phyloP scores from a whole-genome alignment of 2,888 invertebrate species.

The Aquatica leii region DNA sequence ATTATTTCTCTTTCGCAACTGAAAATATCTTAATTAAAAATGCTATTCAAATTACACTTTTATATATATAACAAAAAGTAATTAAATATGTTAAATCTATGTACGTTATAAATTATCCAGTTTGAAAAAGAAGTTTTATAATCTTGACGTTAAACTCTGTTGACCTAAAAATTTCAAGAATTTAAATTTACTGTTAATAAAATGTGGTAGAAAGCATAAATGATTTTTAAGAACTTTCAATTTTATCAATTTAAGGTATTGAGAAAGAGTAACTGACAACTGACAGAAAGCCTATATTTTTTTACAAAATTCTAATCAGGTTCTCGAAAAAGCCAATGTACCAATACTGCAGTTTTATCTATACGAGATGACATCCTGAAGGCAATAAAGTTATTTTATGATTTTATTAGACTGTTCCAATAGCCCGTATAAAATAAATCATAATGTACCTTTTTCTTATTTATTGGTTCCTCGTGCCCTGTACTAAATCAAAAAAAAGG shows the following conservation, averaged over 20 bases:
- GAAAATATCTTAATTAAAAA: constrained; percentile 3
- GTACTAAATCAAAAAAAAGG: constrained; percentile 2
- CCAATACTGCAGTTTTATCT: constrained; percentile 21
- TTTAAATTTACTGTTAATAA: constrained; percentile 13
- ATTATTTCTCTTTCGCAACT: background rate
- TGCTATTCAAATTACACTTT: background rate
- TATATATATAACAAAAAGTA: background rate
- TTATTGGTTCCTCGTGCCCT: constrained; percentile 4
- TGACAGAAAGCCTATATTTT: constrained; percentile 22
- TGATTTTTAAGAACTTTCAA: constrained; percentile 16
- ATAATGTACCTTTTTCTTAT: constrained; percentile 10
- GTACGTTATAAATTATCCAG: background rate
- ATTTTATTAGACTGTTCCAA: constrained; percentile 20
- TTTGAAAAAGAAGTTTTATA: constrained; percentile 1
- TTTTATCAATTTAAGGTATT: constrained; percentile 21
- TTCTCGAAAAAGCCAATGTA: constrained; percentile 15
- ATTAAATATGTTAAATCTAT: background rate
- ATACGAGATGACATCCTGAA: constrained; percentile 15
- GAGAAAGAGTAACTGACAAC: constrained; percentile 21
- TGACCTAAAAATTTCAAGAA: constrained; percentile 8
- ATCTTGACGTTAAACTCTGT: background rate
- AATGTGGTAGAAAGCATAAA: background rate
- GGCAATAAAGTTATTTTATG: constrained; percentile 19
- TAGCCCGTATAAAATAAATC: constrained; percentile 14
- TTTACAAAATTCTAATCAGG: constrained; percentile 19